Conservation (phyloP, 2,888 invertebrate species). For the Eulithis prunata region DNA sequence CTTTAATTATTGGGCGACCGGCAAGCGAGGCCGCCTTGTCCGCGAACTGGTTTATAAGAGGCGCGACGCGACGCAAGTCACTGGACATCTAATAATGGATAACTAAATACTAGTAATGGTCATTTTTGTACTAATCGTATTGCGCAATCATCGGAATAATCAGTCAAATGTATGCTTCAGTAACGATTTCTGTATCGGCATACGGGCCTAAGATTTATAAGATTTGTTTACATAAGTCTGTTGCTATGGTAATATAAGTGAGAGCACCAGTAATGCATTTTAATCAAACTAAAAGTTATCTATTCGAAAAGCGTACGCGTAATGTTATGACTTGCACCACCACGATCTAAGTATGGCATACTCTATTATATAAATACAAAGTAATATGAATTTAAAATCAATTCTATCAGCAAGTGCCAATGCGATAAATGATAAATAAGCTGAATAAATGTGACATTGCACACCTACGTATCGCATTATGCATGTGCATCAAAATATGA, state of each 20-base stretch:
- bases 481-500: slow-evolving; percentile 28
- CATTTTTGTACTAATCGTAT: too few relatives aligned
- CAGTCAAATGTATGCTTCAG: not conserved
- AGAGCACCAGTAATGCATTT: not conserved
- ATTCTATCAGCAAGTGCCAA: slow-evolving; percentile 44
- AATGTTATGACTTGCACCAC: slow-evolving; percentile 49
- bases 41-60: slow-evolving; percentile 78
- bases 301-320: slow-evolving; percentile 31
- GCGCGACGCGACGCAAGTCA: slow-evolving; percentile 59
- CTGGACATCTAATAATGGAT: slow-evolving; percentile 27
- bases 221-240: not conserved
- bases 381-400: slow-evolving; percentile 49
- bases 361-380: slow-evolving; percentile 47
- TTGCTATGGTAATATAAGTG: not conserved
- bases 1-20: slow-evolving; percentile 75
- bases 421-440: slow-evolving; percentile 45
- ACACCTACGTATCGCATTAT: slow-evolving; percentile 20
- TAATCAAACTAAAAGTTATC: not conserved
- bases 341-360: slow-evolving; percentile 44
- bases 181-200: too few relatives aligned
- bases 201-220: not conserved
- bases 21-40: slow-evolving; percentile 76
- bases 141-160: not conserved
- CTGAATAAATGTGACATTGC: slow-evolving; percentile 34
- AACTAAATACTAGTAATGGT: not conserved